Conservation (phyloP, 92 coral and sea anemone genomes). For the Bergia sp. region DNA sequence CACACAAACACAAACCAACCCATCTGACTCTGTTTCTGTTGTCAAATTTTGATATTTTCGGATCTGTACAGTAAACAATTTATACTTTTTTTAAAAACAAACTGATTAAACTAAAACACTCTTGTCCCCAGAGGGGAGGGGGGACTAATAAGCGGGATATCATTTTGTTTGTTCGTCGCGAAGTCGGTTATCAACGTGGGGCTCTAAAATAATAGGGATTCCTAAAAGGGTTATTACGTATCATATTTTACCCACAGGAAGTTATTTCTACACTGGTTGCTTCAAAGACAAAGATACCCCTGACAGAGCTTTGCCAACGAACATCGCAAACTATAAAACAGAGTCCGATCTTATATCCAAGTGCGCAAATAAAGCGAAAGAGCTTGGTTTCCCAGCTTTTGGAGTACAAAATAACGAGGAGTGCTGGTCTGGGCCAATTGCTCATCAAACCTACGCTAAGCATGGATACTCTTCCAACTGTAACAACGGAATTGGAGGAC, state of each 20-base stretch:
- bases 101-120: no score
- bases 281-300: not conserved
- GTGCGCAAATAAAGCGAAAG: not conserved
- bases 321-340: not conserved
- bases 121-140: no score
- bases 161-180: no score
- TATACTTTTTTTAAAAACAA: no score
- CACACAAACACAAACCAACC: no score
- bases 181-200: no score
- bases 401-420: not conserved
- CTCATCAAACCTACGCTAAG: not conserved
- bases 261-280: not conserved
- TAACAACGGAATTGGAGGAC: slow-evolving; percentile 22
- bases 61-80: no score
- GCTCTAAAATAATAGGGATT: no score
- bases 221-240: no score
- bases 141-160: no score
- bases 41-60: no score
- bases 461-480: slow-evolving; percentile 5
- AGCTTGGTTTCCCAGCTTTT: not conserved
- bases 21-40: no score
- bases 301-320: not conserved
- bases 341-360: not conserved
- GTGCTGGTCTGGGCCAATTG: slow-evolving; percentile 39
- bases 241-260: not conserved